Evolutionary conservation across 2,113 vertebrate species (phyloP).

Genomic region (Tupaia tana): DNA sequence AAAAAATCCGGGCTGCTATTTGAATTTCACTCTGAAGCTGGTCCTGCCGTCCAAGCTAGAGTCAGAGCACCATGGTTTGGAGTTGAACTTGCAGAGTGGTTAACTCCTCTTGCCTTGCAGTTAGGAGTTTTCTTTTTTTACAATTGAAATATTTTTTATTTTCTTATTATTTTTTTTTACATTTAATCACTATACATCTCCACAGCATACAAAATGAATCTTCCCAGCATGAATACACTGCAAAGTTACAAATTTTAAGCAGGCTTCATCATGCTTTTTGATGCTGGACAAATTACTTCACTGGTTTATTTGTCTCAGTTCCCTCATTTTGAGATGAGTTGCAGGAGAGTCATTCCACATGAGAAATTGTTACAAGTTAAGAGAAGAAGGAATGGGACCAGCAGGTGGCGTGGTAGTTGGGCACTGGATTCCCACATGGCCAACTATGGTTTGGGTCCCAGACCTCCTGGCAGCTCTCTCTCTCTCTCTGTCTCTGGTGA

Average conservation of each 20-base stretch:
- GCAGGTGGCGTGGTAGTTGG: too few relatives aligned
- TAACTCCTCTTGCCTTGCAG: background rate
- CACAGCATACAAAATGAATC: too few relatives aligned
- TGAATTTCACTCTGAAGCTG: background rate
- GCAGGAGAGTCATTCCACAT: background rate
- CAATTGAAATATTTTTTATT: too few relatives aligned
- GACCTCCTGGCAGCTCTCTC: too few relatives aligned
- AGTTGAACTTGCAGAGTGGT: background rate
- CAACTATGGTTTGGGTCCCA: too few relatives aligned
- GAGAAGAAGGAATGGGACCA: background rate
- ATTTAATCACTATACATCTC: too few relatives aligned
- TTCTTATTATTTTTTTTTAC: too few relatives aligned
- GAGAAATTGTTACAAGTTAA: background rate
- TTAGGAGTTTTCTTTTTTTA: background rate
- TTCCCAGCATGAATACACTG: too few relatives aligned
- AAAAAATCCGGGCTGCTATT: background rate
- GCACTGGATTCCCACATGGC: too few relatives aligned
- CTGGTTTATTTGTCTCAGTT: background rate
- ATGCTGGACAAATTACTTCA: background rate
- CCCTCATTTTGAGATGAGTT: background rate
- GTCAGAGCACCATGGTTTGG: background rate
- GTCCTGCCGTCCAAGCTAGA: background rate
- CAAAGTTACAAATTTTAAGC: background rate
- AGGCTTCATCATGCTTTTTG: background rate
- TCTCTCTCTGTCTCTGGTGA: too few relatives aligned